These are phyloP conservation scores for Orthonevra nobilis DNA, from an alignment of 2,888 invertebrate genomes.

Conservation along the genomic window DNA sequence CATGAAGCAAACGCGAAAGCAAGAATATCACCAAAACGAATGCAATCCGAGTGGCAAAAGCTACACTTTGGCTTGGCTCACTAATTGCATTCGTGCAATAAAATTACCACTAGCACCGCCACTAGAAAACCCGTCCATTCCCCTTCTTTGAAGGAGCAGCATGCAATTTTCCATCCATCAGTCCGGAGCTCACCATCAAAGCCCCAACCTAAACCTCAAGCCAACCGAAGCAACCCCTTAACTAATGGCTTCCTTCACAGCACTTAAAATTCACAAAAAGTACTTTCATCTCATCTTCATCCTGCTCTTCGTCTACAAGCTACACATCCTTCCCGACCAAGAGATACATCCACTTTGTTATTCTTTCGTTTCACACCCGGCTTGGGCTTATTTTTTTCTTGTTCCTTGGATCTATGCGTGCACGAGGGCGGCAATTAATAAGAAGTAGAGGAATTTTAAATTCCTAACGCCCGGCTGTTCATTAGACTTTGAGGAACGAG, in stretches of 20 bases:
- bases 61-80: constrained; percentile 19
- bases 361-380: constrained; percentile 18
- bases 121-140: constrained; percentile 6
- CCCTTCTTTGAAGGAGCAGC: constrained; percentile 34
- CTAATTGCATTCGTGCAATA: constrained; percentile 67
- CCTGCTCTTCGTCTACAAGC: neutral
- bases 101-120: constrained; percentile 62
- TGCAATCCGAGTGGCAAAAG: constrained; percentile 12
- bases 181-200: constrained; percentile 28
- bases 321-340: neutral
- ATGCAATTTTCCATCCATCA: constrained; percentile 20
- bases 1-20: constrained; percentile 14
- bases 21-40: constrained; percentile 44
- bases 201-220: constrained; percentile 16
- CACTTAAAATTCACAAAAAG: constrained; percentile 64
- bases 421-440: constrained; percentile 37
- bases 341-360: constrained; percentile 35
- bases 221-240: constrained; percentile 48
- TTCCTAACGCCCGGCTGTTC: constrained; percentile 37
- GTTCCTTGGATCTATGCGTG: neutral
- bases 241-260: constrained; percentile 56
- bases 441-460: constrained; percentile 17
- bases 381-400: constrained; percentile 1
- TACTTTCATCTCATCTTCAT: constrained; percentile 45
- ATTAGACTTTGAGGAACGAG: too few relatives aligned